Conservation (phyloP, 2,797 vertebrate genomes). For the Mallotus villosus region DNA sequence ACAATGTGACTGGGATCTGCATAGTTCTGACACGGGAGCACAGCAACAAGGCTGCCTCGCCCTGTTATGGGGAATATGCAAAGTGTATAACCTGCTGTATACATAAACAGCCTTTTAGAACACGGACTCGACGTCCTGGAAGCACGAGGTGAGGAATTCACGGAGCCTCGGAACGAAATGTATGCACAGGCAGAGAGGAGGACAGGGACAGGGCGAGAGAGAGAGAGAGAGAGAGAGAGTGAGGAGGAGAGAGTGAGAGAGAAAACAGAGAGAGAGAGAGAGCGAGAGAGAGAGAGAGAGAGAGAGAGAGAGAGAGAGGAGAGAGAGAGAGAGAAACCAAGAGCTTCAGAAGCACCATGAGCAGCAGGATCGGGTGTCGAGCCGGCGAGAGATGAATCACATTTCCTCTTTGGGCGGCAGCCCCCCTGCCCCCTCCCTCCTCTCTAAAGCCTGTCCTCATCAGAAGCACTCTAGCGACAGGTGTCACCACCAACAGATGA, state of each 20-base stretch:
- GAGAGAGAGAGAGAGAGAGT: not conserved
- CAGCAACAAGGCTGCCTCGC: slow-evolving; percentile 12
- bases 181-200: slow-evolving; percentile 25
- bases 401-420: not conserved
- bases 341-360: too few relatives aligned
- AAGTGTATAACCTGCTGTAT: slow-evolving; percentile 30
- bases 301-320: too few relatives aligned
- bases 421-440: not conserved
- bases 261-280: too few relatives aligned
- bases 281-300: too few relatives aligned
- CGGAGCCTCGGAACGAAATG: slow-evolving; percentile 28
- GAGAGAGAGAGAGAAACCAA: too few relatives aligned
- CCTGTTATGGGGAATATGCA: slow-evolving; percentile 25
- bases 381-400: not conserved
- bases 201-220: not conserved
- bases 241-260: slow-evolving; percentile 2
- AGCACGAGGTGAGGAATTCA: slow-evolving; percentile 30
- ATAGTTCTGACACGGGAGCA: slow-evolving; percentile 28
- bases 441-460: not conserved
- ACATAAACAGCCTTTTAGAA: slow-evolving; percentile 48
- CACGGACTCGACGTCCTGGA: not conserved
- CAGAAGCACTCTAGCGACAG: not conserved
- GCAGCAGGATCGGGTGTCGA: too few relatives aligned
- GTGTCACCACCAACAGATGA: slow-evolving; percentile 14
- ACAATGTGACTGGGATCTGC: slow-evolving; percentile 17